Percentiles rank a stretch among this genome's conserved stretches.
Evolutionary conservation across 53 echinoderm and acorn worm species (phyloP).

Genomic region (Actinopyga echinites): DNA sequence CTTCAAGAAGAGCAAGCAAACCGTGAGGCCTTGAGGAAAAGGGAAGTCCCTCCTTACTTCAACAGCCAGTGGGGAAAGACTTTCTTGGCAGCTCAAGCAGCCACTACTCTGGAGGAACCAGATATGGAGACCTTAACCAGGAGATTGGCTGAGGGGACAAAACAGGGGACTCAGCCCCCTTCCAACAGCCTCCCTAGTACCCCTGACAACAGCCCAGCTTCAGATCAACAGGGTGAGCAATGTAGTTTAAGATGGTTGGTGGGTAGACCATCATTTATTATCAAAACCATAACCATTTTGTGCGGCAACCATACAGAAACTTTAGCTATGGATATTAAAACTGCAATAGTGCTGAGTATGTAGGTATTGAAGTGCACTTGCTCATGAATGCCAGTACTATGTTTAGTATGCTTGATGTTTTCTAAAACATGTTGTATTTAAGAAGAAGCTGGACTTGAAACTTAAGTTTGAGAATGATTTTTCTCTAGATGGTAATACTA

Average conservation of each 20-base stretch:
- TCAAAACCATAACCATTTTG: too few species aligned
- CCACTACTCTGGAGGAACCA: slow-evolving; percentile 53
- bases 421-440: too few species aligned
- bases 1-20: slow-evolving; percentile 70
- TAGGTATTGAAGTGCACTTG: too few species aligned
- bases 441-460: too few species aligned
- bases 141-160: slow-evolving; percentile 69
- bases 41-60: slow-evolving; percentile 88
- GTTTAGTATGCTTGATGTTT: too few species aligned
- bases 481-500: too few species aligned
- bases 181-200: slow-evolving; percentile 80
- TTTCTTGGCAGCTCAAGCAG: slow-evolving; percentile 60
- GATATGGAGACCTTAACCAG: slow-evolving; percentile 87
- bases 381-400: too few species aligned
- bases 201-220: slow-evolving; percentile 72
- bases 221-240: slow-evolving; percentile 66
- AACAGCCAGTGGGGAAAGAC: slow-evolving; percentile 80
- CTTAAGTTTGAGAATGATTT: too few species aligned
- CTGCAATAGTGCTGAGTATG: too few species aligned
- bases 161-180: slow-evolving; percentile 56
- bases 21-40: slow-evolving; percentile 70
- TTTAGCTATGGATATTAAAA: too few species aligned
- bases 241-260: not conserved
- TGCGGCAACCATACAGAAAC: too few species aligned
- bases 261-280: too few species aligned